Percentiles rank a stretch among this genome's conserved stretches.
Conservation (phyloP, 2,113 vertebrate species). For the Butastur rufipennis region DNA sequence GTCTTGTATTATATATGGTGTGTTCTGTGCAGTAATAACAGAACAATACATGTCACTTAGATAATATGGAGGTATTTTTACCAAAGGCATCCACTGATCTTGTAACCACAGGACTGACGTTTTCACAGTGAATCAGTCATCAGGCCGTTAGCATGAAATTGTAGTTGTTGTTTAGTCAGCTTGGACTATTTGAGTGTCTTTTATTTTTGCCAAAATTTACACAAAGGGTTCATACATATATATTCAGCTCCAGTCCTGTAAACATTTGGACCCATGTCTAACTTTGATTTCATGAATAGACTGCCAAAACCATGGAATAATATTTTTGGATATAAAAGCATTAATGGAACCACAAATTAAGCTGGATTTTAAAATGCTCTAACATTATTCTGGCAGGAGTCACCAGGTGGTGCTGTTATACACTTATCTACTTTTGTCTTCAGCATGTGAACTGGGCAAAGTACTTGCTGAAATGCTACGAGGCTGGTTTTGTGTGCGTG, state of each 20-base stretch:
- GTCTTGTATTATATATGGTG: not conserved
- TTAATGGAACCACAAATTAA: not conserved
- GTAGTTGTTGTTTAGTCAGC: not conserved
- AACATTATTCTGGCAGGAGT: not conserved
- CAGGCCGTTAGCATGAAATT: not conserved
- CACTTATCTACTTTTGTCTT: not conserved
- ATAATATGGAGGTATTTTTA: not conserved
- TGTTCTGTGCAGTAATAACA: not conserved
- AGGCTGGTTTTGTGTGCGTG: not conserved
- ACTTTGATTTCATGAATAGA: not conserved
- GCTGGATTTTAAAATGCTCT: not conserved
- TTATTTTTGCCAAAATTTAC: not conserved
- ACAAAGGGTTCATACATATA: not conserved
- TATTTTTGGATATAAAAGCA: not conserved
- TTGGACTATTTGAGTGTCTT: not conserved
- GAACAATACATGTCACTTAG: not conserved
- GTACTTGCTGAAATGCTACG: not conserved
- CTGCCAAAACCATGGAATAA: not conserved
- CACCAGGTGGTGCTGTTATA: constrained; percentile 52
- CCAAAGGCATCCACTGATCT: not conserved
- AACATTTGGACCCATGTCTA: not conserved
- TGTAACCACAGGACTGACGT: not conserved
- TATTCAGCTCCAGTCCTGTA: not conserved
- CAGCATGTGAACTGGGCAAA: fast-evolving
- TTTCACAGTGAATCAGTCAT: not conserved